A percentile compares a stretch with the other conserved stretches of the same genome.
These are phyloP conservation scores for Ophiothrix spiculata DNA, from an alignment of 35 echinoderm and acorn worm species.

Conservation along the genomic window DNA sequence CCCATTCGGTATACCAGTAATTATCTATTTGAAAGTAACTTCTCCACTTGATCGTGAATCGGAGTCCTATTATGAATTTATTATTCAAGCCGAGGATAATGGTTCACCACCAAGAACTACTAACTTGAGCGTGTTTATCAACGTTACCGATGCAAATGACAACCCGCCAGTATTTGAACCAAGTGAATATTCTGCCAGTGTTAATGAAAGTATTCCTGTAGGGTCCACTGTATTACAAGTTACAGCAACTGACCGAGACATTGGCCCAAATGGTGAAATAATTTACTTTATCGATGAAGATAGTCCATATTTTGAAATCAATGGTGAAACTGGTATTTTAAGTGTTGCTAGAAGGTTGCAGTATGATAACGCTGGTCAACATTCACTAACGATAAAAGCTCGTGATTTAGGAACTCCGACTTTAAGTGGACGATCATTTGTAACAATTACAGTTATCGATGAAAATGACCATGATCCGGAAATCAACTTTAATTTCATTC, in stretches of 20 bases:
- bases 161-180: slow-evolving; percentile 81
- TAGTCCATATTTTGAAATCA: slow-evolving; percentile 52
- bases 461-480: slow-evolving; percentile 85
- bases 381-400: slow-evolving; percentile 70
- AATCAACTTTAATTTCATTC: slow-evolving; percentile 36
- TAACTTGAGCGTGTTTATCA: slow-evolving; percentile 63
- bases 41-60: slow-evolving; percentile 69
- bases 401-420: slow-evolving; percentile 59
- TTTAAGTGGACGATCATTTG: slow-evolving; percentile 60
- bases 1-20: slow-evolving; percentile 32
- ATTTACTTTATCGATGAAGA: slow-evolving; percentile 62
- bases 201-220: slow-evolving; percentile 72
- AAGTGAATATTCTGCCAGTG: slow-evolving; percentile 51
- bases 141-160: slow-evolving; percentile 77
- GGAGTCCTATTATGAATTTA: slow-evolving; percentile 78
- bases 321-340: slow-evolving; percentile 66
- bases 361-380: slow-evolving; percentile 38
- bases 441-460: slow-evolving; percentile 67
- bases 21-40: slow-evolving; percentile 44
- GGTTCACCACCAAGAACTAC: slow-evolving; percentile 57
- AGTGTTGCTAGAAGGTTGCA: slow-evolving; percentile 43
- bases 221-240: slow-evolving; percentile 69
- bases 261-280: slow-evolving; percentile 73
- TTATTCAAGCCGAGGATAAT: slow-evolving; percentile 67
- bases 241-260: slow-evolving; percentile 73